These are phyloP conservation scores for Pseudoatta argentina DNA, from an alignment of 1,140 invertebrate species.

Conservation along the genomic window DNA sequence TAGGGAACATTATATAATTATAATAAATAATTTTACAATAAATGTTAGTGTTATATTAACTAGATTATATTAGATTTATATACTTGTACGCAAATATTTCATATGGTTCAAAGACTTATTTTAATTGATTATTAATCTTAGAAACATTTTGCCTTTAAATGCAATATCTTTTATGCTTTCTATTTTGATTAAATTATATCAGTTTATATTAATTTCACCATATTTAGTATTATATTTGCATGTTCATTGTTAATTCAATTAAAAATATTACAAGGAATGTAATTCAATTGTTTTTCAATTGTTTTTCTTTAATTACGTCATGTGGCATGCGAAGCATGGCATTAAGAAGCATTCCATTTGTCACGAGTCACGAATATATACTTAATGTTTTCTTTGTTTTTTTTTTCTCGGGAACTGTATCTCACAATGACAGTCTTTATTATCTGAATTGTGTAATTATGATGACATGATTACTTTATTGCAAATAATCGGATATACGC, in stretches of 20 bases:
- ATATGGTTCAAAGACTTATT: not conserved
- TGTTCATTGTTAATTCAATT: not conserved
- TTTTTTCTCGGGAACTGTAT: slow-evolving; percentile 13
- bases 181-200: slow-evolving; percentile 2
- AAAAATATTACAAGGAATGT: slow-evolving; percentile 1
- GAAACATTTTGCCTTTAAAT: not conserved
- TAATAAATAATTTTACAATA: not conserved
- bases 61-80: slow-evolving; percentile 8
- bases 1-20: not conserved
- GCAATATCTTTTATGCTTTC: not conserved
- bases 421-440: slow-evolving; percentile 11
- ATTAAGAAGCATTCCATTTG: slow-evolving; percentile 28
- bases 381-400: slow-evolving; percentile 17
- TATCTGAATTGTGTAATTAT: slow-evolving; percentile 14
- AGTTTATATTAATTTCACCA: not conserved
- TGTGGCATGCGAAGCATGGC: slow-evolving; percentile 29
- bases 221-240: not conserved
- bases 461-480: slow-evolving; percentile 1
- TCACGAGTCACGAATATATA: not conserved
- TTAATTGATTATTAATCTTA: slow-evolving; percentile 1
- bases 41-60: not conserved
- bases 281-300: not conserved
- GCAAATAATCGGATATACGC: not conserved
- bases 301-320: slow-evolving; percentile 51
- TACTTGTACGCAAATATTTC: not conserved